Base-by-base conservation (phyloP, 2,797 vertebrate genomes). In the Buphagus erythrorhynchus region DNA sequence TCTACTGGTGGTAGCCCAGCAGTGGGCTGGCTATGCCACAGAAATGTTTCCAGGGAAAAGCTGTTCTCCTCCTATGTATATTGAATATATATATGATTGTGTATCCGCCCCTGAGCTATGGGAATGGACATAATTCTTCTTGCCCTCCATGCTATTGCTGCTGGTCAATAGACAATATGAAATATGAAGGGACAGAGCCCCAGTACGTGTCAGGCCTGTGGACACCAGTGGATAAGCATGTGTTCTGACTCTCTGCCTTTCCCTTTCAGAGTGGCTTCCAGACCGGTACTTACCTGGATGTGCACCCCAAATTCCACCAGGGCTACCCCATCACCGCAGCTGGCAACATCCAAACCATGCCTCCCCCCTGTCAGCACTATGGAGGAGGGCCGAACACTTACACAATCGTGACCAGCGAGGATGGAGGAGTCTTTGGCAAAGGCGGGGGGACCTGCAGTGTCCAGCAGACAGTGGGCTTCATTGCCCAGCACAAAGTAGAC, bases 401-500 rank as follows among this genome's bases (percentile, higher is more conserved):
- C n/a, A 20, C 90, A 0, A 24, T 97, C 1, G 6, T 95, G 69
- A 81, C 89, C 85, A 71, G 55, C 0, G 90, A 97, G 54, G 95
- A 97, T 17, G 96, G 93, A 83, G 95, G 85, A 73, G 85, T 81
- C 66, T 96, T 96, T 73, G 73, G 87, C 83, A 97, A 96, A 95
- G 79, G 89, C 1, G 85, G 91, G 42, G 71, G 73, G 6, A 74
- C 90, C 86, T 96, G 96, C 91, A 95, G 86, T 2, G 25, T 96
- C 55, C 95, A 97, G 90, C 96, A 95, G 86, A 93, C 94, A 22
- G 86, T 96, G 86, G 93, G 96, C 59, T 96, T 95, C 80, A 93
- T 96, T 31, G 79, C 95, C 45, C 95, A 96, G 82, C 96, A 96
- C 91, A 96, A 97, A 96, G 96, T 96, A 79, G 96, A 95, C 96